Conservation (phyloP, 2,113 vertebrate species). For the Chaenocephalus aceratus region DNA sequence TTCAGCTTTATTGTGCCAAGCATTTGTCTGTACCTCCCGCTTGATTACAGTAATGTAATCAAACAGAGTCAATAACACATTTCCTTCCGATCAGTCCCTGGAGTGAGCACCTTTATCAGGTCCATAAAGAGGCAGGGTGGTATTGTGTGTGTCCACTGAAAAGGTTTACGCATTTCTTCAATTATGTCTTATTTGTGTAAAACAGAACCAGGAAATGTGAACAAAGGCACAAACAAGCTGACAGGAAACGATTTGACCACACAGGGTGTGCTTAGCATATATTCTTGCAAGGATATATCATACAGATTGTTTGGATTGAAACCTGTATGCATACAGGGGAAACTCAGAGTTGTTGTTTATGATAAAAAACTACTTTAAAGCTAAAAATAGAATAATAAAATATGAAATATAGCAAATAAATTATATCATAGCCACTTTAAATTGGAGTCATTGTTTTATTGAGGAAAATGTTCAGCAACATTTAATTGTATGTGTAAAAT, state of each 20-base stretch:
- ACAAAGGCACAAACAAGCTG: neutral
- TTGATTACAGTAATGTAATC: constrained; percentile 48
- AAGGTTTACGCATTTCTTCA: neutral
- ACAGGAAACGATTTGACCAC: neutral
- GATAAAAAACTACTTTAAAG: neutral
- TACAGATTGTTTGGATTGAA: neutral
- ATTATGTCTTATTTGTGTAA: neutral
- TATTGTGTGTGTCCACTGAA: constrained; percentile 1
- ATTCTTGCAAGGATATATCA: neutral
- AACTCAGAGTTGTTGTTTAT: neutral
- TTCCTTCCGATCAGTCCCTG: constrained; percentile 56
- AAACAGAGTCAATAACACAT: constrained; percentile 15
- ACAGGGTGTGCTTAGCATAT: neutral
- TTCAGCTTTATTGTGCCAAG: constrained; percentile 35
- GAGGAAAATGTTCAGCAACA: neutral
- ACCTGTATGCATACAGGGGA: neutral
- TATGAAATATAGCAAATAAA: neutral
- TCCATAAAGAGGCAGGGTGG: constrained; percentile 20
- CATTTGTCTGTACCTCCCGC: neutral
- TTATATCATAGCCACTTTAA: neutral
- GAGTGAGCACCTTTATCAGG: constrained; percentile 31
- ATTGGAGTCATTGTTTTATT: neutral
- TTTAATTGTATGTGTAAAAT: neutral
- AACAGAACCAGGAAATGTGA: neutral
- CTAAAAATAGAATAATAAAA: neutral